These are phyloP conservation scores for Bettongia penicillata DNA, from an alignment of 2,113 vertebrate species.

Conservation along the genomic window DNA sequence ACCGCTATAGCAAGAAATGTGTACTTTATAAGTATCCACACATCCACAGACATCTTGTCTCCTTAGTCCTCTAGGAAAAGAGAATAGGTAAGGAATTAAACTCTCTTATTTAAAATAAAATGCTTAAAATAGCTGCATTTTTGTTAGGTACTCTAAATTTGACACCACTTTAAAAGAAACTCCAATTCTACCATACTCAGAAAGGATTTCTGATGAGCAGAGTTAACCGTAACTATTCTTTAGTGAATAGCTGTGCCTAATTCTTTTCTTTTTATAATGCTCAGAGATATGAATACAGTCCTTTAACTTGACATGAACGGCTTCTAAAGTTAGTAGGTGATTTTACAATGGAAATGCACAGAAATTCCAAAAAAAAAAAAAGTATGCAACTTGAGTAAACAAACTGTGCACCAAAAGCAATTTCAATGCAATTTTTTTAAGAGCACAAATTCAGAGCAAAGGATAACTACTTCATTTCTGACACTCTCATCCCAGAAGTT, in stretches of 20 bases:
- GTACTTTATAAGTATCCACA: slow-evolving; percentile 34
- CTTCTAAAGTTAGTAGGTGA: slow-evolving; percentile 63
- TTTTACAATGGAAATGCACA: slow-evolving; percentile 59
- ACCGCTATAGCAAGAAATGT: slow-evolving; percentile 34
- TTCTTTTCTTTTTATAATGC: slow-evolving; percentile 50
- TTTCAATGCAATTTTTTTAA: slow-evolving; percentile 61
- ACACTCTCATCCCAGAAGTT: slow-evolving; percentile 2
- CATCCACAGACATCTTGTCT: slow-evolving; percentile 25
- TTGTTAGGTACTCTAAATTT: slow-evolving; percentile 70
- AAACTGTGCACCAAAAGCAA: slow-evolving; percentile 46
- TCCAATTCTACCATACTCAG: slow-evolving; percentile 53
- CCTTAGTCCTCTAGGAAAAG: slow-evolving; percentile 44
- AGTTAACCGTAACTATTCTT: slow-evolving; percentile 55
- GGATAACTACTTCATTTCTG: slow-evolving; percentile 49
- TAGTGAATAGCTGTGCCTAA: slow-evolving; percentile 56
- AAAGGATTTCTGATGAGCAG: slow-evolving; percentile 52
- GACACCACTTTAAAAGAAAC: slow-evolving; percentile 67
- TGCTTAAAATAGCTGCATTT: slow-evolving; percentile 62
- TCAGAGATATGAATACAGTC: slow-evolving; percentile 21
- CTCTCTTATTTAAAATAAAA: slow-evolving; percentile 47
- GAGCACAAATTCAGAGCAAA: slow-evolving; percentile 55
- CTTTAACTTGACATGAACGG: slow-evolving; percentile 59
- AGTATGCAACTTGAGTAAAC: slow-evolving; percentile 24
- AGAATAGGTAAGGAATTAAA: slow-evolving; percentile 58
- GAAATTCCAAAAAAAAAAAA: slow-evolving; percentile 64